Evolutionary conservation across 1,140 invertebrate genomes (phyloP).

Genomic region (Arion vulgaris): DNA sequence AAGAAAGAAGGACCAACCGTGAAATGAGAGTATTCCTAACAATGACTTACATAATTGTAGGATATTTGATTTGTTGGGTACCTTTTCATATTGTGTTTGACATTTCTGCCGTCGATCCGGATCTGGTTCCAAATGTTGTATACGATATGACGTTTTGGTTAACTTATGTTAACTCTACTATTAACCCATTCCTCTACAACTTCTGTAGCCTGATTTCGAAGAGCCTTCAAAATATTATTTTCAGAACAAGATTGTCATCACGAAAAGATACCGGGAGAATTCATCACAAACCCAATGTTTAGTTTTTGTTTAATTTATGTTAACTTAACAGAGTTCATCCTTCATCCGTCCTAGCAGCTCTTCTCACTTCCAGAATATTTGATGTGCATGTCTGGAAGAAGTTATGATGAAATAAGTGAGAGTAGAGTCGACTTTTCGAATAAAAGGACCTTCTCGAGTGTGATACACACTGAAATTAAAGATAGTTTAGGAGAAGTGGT

Average conservation of each 20-base stretch:
- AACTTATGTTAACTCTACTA: constrained; percentile 67
- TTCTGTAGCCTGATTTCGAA: constrained; percentile 63
- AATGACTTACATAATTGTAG: constrained; percentile 61
- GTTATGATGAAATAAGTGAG: too few relatives aligned
- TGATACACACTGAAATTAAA: too few relatives aligned
- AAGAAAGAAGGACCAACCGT: background rate
- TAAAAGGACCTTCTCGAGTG: too few relatives aligned
- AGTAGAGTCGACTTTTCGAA: too few relatives aligned
- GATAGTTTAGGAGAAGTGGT: too few relatives aligned
- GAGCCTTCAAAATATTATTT: constrained; percentile 54
- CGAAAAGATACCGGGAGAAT: background rate
- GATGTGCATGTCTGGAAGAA: too few relatives aligned
- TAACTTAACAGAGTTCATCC: too few relatives aligned
- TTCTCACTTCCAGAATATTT: too few relatives aligned
- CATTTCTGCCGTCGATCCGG: constrained; percentile 53
- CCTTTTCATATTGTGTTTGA: constrained; percentile 68
- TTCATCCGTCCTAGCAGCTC: too few relatives aligned
- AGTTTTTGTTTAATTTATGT: too few relatives aligned
- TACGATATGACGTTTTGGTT: constrained; percentile 63
- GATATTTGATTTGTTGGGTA: constrained; percentile 63
- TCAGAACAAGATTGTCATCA: background rate
- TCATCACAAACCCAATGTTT: background rate
- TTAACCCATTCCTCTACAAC: constrained; percentile 70
- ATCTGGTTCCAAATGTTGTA: constrained; percentile 51
- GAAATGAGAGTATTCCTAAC: constrained; percentile 61